A percentile compares a stretch with the other conserved stretches of the same genome.
These are phyloP conservation scores for Cephalophus harveyi DNA, from an alignment of 2,113 vertebrate genomes.

Conservation along the genomic window DNA sequence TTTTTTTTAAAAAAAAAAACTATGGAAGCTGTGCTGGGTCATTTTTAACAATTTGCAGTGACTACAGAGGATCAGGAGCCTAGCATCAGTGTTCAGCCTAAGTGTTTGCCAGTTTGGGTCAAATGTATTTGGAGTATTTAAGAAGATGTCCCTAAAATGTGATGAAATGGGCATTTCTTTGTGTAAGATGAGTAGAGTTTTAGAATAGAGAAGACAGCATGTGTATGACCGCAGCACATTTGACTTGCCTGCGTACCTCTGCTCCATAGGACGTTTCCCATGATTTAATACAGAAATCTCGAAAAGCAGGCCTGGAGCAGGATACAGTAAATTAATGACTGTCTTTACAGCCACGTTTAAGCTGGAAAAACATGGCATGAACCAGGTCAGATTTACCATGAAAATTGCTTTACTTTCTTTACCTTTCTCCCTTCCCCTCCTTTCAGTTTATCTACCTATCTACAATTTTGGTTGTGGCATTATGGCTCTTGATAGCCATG, in stretches of 20 bases:
- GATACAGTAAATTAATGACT: neutral
- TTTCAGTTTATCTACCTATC: neutral
- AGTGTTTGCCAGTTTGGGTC: neutral
- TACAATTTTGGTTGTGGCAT: neutral
- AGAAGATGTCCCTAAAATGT: conserved; percentile 34
- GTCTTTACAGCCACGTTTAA: conserved; percentile 32
- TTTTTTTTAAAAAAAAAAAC: neutral
- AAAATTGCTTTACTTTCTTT: conserved; percentile 10
- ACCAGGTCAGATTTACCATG: conserved; percentile 13
- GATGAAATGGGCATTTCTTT: neutral
- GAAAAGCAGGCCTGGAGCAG: neutral
- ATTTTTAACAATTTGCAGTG: conserved; percentile 31
- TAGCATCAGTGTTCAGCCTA: neutral
- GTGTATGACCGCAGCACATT: neutral
- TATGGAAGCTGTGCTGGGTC: conserved; percentile 9
- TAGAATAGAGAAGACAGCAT: conserved; percentile 2
- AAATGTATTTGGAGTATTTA: conserved; percentile 41
- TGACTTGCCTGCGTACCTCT: neutral
- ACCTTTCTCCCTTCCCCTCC: neutral
- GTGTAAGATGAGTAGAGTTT: conserved; percentile 29
- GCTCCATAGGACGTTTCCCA: conserved; percentile 17
- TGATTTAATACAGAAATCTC: conserved; percentile 41
- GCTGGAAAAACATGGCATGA: conserved; percentile 28
- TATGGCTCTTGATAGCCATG: neutral
- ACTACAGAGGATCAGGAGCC: neutral